Base-by-base conservation (phyloP, 2,113 vertebrate species). In the Microtus pennsylvanicus region DNA sequence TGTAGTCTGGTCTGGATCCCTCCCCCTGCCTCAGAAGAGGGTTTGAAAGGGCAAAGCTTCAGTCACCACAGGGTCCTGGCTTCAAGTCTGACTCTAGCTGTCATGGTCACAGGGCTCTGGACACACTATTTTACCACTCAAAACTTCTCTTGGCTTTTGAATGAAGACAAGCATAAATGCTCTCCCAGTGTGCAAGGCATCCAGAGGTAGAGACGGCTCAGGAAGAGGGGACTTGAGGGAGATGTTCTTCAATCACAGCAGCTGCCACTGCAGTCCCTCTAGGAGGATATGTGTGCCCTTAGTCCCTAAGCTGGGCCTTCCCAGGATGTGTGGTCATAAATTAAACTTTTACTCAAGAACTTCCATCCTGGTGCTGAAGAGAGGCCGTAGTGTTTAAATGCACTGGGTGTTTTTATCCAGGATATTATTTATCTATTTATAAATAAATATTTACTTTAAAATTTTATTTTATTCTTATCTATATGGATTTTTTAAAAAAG, bases 281-380 rank as follows among this genome's bases (percentile, higher is more conserved):
- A 70, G 12, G 28, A 26, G 17, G 47, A 30, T 69, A 52, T 16
- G 38, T 52, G 13, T 22, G 35, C 12, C 9, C n/a, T 45, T 38
- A 58, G 38, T 22, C 33, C 8, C 80, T 78, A 82, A 26, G 55
- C 17, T 26, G 21, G 21, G n/a, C 30, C 52, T 69, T 72, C 77
- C 69, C 26, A 17, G 30, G n/a, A 33, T 38, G 26, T 28, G 28
- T 38, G 38, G 38, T 22, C 11, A 9, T 9, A 42, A 19, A 11
- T 76, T 45, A 94, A 97, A 90, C 45, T 78, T 85, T 89, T 69
- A 52, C 70, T 83, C 52, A 74, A 89, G 72, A 89, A 95, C 76
- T 69, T 69, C 52, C 22, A 45, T 2, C 33, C 33, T 45, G 72
- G 5, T 30, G 11, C 10, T 21, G 55, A n/a, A 83, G 55, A 83